These are phyloP conservation scores for Tangara arthus DNA, from an alignment of 2,797 vertebrate genomes.

Conservation along the genomic window DNA sequence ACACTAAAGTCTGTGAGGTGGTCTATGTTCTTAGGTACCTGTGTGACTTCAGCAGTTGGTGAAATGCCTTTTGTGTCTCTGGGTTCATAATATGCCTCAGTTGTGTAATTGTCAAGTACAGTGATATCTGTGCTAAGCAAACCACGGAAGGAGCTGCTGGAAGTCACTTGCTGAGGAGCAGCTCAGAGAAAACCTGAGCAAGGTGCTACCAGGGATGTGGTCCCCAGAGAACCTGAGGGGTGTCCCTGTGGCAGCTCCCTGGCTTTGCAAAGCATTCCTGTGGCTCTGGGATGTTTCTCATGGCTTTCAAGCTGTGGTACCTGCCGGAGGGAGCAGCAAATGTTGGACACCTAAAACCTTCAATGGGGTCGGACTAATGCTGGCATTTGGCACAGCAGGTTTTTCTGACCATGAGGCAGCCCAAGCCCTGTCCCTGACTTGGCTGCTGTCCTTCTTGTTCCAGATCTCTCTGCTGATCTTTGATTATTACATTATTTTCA, in stretches of 20 bases:
- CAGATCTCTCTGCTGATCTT: constrained; percentile 61
- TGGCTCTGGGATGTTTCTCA: not conserved
- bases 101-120: not conserved
- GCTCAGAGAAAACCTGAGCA: not conserved
- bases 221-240: not conserved
- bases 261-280: not conserved
- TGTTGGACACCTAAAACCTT: not conserved
- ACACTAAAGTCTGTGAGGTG: constrained; percentile 19
- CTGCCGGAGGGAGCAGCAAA: not conserved
- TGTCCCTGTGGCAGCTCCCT: not conserved
- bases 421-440: not conserved
- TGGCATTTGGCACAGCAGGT: not conserved
- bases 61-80: not conserved
- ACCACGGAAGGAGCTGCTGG: accelerated
- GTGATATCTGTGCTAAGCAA: not conserved
- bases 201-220: not conserved
- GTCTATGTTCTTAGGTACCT: not conserved
- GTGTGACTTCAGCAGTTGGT: not conserved
- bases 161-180: not conserved
- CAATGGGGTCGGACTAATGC: not conserved
- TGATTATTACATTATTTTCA: constrained; percentile 53
- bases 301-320: not conserved
- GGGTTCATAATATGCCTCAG: not conserved
- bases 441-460: constrained; percentile 28
- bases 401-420: not conserved